These are phyloP conservation scores for Adrianichthys oophorus DNA, from an alignment of 2,797 vertebrate species.

Conservation along the genomic window DNA sequence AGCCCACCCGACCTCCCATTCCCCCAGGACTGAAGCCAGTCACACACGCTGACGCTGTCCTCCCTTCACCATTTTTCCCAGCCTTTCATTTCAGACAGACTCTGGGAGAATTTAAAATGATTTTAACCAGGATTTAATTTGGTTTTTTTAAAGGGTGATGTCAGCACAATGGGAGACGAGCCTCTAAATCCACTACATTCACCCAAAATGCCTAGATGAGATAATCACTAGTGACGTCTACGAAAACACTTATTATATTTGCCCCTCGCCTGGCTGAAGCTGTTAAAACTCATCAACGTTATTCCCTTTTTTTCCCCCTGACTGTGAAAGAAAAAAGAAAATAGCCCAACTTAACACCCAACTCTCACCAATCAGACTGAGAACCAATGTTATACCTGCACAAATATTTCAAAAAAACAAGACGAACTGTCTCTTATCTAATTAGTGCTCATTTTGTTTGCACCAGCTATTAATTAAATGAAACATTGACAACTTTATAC, in stretches of 20 bases:
- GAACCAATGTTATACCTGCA: slow-evolving; percentile 47
- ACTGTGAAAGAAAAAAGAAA: slow-evolving; percentile 70
- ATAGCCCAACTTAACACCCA: slow-evolving; percentile 71
- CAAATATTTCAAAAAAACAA: slow-evolving; percentile 56
- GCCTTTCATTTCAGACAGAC: slow-evolving; percentile 76
- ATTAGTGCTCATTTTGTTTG: slow-evolving; percentile 75
- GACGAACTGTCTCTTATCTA: slow-evolving; percentile 63
- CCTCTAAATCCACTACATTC: slow-evolving; percentile 89
- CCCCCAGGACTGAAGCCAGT: slow-evolving; percentile 53
- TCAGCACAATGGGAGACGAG: slow-evolving; percentile 87
- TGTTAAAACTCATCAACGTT: slow-evolving; percentile 87
- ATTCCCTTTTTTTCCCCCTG: slow-evolving; percentile 55
- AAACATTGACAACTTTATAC: slow-evolving; percentile 69
- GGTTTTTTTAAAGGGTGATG: slow-evolving; percentile 83
- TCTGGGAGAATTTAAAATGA: slow-evolving; percentile 80
- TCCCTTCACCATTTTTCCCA: slow-evolving; percentile 76
- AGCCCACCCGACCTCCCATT: slow-evolving; percentile 35
- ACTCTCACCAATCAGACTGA: slow-evolving; percentile 64
- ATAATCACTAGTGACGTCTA: slow-evolving; percentile 89
- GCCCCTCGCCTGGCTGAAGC: slow-evolving; percentile 86
- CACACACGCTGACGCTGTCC: slow-evolving; percentile 27
- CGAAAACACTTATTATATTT: slow-evolving; percentile 93
- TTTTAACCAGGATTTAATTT: slow-evolving; percentile 85
- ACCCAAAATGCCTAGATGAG: slow-evolving; percentile 88
- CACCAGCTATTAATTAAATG: slow-evolving; percentile 77